Base-by-base conservation (phyloP, 2,888 invertebrate species). In the Leucophenga montana region DNA sequence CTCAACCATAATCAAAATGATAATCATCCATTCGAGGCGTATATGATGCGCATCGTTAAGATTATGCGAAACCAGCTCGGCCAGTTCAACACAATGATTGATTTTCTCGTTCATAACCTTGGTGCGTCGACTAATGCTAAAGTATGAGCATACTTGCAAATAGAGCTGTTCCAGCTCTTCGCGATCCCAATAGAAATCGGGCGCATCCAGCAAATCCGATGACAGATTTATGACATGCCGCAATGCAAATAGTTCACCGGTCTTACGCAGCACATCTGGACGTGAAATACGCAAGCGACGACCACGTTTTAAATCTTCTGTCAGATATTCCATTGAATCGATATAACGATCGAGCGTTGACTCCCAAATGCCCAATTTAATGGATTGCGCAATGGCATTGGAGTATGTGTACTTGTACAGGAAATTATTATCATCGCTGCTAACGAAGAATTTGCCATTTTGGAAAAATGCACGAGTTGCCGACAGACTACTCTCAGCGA, bases 181-280 rank as follows among this genome's bases (percentile, higher is more conserved):
- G 67, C 97, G 92, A 84, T 99, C 98, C 99, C 99, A 99, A 89
- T 99, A 99, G 89, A 98, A 97, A 89, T 99, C 99, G 0, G 98
- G 98, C 0, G 96, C 96, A 88, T 98, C 98, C 76, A 98, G 90
- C 56, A 98, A 90, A 88, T 98, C 98, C 0, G 98, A 98, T 78
- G 97, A 96, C 75, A 99, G 91, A 89, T 97, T 99, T 67, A 99
- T 93, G 20, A 94, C 91, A 89, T 98, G 97, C 4, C 97, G 91
- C 39, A 98, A 90, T 0, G 95, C 94, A 86, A 97, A 97, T 20
- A 98, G 87, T 90, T 97, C 95, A 0, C 98, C 98, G 65, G 94
- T 94, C 86, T 94, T 95, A 44, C 92, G 90, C 46, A 95, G 88
- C 6, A 95, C 93, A 71, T 92, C 89, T 0, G 89, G 87, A 22